Base-by-base conservation (phyloP, 1,140 invertebrate species). In the Trachelipus rathkii region DNA sequence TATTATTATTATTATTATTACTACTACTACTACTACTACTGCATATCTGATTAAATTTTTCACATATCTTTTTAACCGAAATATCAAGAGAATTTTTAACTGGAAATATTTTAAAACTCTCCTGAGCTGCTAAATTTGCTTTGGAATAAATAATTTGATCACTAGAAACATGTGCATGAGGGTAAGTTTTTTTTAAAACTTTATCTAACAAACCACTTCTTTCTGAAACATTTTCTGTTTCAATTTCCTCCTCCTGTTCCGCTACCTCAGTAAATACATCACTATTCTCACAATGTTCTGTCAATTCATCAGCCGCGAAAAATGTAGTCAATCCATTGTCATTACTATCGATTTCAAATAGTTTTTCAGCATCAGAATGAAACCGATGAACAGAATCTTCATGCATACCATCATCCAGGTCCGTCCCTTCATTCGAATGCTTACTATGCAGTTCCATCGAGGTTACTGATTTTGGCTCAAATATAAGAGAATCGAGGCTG, bases 401-500 rank as follows among this genome's bases (percentile, higher is more conserved):
- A n/a, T 72, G 53, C 0, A 78, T 11, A 19, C 33, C 73, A 15
- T 67, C 21, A 70, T 78, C 73, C 44, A 78, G 53, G 5, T 75
- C 44, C 9, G n/a, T 15, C 4, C 0, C 23, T 33, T 76, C 74
- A 10, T 69, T 46, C 0, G 66, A 33, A 15, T 74, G 15, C 46
- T 83, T 79, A 6, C 21, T 67, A 3, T 77, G 73, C 15, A 78
- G 33, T 33, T 33, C 81, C 5, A 80, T 80, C n/a, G 77, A 21
- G 19, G 76, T 75, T 19, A 76, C 75, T 13, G 78, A 73, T 70
- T 84, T 84, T 9, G 84, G 84, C 76, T 84, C 83, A 79, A 84
- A 84, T n/a, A 84, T 84, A 10, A 84, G 72, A 2, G 82, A 83
- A 77, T 84, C 84, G 23, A 84, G 78, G 71, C 83, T 84, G 11